phyloP scores from a whole-genome alignment of 2,797 vertebrate genomes.

The Natrix natrix region DNA sequence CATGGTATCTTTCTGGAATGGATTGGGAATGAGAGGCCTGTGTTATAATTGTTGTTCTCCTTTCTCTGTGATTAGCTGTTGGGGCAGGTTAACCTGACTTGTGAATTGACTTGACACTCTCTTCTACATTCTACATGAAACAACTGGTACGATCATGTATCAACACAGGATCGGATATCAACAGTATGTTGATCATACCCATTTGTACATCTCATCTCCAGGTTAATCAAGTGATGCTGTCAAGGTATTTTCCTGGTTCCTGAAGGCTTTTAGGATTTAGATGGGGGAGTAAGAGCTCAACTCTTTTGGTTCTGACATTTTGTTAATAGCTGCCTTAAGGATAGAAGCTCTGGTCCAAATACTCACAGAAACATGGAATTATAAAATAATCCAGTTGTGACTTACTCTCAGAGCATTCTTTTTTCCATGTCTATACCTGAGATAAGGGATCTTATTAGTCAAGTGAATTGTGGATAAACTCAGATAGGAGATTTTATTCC shows the following conservation, averaged over 20 bases:
- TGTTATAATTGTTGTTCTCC: not conserved
- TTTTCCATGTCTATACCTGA: not conserved
- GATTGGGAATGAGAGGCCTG: not conserved
- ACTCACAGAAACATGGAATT: not conserved
- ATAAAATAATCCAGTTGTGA: not conserved
- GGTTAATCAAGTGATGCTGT: not conserved
- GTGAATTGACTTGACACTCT: not conserved
- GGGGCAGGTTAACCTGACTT: not conserved
- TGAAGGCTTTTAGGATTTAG: not conserved
- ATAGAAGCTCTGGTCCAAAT: not conserved
- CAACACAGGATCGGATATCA: not conserved
- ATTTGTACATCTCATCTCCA: not conserved
- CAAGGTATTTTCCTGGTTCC: not conserved
- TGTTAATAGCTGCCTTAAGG: not conserved
- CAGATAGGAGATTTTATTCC: not conserved
- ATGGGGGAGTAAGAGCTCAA: not conserved
- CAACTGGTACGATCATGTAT: not conserved
- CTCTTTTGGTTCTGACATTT: not conserved
- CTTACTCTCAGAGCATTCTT: not conserved
- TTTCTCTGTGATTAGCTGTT: not conserved
- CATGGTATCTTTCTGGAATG: not conserved
- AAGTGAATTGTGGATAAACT: not conserved
- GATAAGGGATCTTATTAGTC: not conserved
- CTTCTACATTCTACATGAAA: not conserved
- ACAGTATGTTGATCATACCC: not conserved